Evolutionary conservation across 2,888 invertebrate species (phyloP).

Genomic region (Aphodius granarius): DNA sequence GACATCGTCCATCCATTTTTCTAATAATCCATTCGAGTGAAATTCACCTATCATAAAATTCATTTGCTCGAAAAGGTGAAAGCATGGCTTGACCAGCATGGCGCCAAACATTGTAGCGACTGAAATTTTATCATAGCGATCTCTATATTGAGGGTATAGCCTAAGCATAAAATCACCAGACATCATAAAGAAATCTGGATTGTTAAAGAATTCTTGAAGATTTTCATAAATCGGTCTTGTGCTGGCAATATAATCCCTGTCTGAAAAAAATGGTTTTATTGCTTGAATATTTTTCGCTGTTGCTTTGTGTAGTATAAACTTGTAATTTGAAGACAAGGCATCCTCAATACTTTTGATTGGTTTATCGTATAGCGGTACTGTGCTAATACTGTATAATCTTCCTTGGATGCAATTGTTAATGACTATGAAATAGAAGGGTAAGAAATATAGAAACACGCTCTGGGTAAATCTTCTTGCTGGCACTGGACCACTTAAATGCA

Average conservation of each 20-base stretch:
- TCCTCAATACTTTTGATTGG: neutral
- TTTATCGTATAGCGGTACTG: neutral
- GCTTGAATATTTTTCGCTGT: neutral
- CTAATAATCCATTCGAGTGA: neutral
- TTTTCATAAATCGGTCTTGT: neutral
- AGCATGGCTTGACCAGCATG: neutral
- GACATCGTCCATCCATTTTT: neutral
- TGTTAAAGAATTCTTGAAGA: neutral
- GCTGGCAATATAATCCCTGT: neutral
- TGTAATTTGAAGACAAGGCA: neutral
- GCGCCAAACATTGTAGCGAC: neutral
- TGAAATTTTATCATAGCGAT: neutral
- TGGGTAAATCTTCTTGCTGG: neutral
- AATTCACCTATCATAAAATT: neutral
- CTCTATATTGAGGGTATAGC: neutral
- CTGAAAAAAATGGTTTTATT: neutral
- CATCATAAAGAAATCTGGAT: neutral
- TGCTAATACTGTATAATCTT: neutral
- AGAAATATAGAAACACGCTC: neutral
- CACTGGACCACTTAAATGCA: neutral
- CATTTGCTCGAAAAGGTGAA: neutral
- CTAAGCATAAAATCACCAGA: neutral
- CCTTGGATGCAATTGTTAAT: neutral
- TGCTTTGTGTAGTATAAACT: neutral
- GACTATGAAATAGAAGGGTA: neutral